phyloP scores from a whole-genome alignment of 1,140 invertebrate species.

The Panonychus citri region DNA sequence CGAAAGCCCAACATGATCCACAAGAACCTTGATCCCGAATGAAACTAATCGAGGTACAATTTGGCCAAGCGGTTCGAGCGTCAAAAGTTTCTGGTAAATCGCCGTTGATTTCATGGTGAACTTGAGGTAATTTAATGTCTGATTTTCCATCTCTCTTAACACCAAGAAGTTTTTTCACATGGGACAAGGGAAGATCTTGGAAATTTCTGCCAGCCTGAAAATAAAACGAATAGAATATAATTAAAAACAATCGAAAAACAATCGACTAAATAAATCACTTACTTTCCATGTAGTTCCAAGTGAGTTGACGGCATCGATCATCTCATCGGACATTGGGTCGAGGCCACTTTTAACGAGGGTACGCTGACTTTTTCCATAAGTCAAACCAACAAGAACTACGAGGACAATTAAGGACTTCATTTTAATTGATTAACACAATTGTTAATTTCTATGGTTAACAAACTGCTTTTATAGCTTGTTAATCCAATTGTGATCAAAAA shows the following conservation, averaged over 20 bases:
- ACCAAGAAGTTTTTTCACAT: constrained; percentile 34
- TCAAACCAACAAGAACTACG: no score
- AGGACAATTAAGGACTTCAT: no score
- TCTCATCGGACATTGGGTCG: constrained; percentile 14
- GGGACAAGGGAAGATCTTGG: constrained; percentile 19
- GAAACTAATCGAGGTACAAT: constrained; percentile 55
- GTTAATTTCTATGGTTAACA: no score
- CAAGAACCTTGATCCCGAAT: constrained; percentile 48
- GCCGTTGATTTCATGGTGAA: constrained; percentile 21
- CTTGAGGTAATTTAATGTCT: constrained; percentile 20
- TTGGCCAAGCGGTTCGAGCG: constrained; percentile 47
- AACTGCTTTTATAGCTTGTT: no score
- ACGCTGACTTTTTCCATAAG: no score
- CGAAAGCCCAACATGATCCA: constrained; percentile 18
- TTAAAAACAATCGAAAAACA: no score
- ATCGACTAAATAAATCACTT: not conserved
- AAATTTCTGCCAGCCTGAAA: constrained; percentile 1
- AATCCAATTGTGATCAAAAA: no score
- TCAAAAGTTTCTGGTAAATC: constrained; percentile 52
- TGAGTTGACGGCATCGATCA: constrained; percentile 25
- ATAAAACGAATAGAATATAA: not conserved
- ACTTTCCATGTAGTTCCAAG: constrained; percentile 38
- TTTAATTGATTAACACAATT: no score
- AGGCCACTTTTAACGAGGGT: not conserved
- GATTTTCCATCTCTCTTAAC: constrained; percentile 22